These are phyloP conservation scores for Amia ocellicauda DNA, from an alignment of 2,113 vertebrate genomes.

Conservation along the genomic window DNA sequence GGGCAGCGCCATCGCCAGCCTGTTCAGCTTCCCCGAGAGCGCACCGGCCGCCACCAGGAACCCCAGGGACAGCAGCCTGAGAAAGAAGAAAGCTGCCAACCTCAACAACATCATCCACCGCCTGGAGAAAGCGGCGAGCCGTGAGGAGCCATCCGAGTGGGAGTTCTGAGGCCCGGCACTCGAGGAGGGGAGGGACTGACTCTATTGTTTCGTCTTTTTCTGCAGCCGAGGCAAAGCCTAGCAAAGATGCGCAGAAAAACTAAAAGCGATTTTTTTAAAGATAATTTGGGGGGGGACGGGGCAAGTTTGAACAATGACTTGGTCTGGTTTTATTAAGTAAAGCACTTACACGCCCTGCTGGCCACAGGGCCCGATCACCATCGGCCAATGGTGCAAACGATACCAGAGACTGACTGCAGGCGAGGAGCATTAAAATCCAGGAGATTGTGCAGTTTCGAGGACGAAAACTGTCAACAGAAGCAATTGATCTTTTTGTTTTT, in stretches of 20 bases:
- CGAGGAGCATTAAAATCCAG: slow-evolving; percentile 73
- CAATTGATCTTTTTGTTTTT: slow-evolving; percentile 72
- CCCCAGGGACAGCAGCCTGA: slow-evolving; percentile 91
- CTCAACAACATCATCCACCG: slow-evolving; percentile 98
- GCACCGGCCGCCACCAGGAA: slow-evolving; percentile 71
- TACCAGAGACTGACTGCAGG: slow-evolving; percentile 32
- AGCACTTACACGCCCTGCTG: slow-evolving; percentile 97
- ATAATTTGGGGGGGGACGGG: slow-evolving; percentile 57
- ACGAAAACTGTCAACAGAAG: slow-evolving; percentile 64
- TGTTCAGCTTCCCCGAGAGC: slow-evolving; percentile 86
- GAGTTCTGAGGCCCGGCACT: slow-evolving; percentile 83
- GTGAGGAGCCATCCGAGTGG: slow-evolving; percentile 94
- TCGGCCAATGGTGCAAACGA: slow-evolving; percentile 85
- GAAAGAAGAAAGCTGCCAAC: slow-evolving; percentile 96
- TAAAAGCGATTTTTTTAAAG: too few relatives aligned
- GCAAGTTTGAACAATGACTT: slow-evolving; percentile 66
- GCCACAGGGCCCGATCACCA: slow-evolving; percentile 92
- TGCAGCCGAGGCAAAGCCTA: slow-evolving; percentile 67
- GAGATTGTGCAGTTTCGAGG: slow-evolving; percentile 49
- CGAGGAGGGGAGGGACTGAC: too few relatives aligned
- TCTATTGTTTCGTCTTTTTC: slow-evolving; percentile 12
- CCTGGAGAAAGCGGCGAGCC: slow-evolving; percentile 92
- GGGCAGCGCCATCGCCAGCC: slow-evolving; percentile 68
- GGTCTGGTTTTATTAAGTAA: slow-evolving; percentile 80
- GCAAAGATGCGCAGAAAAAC: slow-evolving; percentile 57